Conservation (phyloP, 2,113 vertebrate species). For the Charina bottae region DNA sequence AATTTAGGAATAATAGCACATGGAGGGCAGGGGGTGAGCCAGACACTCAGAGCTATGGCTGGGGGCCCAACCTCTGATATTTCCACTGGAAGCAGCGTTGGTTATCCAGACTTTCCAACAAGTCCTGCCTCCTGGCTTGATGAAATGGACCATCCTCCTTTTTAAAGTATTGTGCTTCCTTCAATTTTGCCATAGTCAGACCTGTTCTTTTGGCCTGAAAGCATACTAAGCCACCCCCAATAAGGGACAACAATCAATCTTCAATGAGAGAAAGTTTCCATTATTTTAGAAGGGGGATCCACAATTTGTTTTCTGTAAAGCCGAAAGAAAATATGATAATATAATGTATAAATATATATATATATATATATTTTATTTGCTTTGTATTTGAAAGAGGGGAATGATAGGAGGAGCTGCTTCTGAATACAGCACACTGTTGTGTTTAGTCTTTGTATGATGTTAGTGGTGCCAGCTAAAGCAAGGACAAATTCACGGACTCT, state of each 20-base stretch:
- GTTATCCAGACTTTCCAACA: slow-evolving; percentile 98
- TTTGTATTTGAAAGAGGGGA: slow-evolving; percentile 32
- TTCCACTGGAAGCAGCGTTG: slow-evolving; percentile 97
- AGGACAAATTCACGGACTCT: slow-evolving; percentile 44
- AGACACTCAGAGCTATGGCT: slow-evolving; percentile 91
- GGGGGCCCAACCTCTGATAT: slow-evolving; percentile 96
- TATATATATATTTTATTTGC: slow-evolving; percentile 23
- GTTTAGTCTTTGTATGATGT: slow-evolving; percentile 11
- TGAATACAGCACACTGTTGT: slow-evolving; percentile 43
- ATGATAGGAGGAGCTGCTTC: slow-evolving; percentile 29
- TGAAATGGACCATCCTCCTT: slow-evolving; percentile 98
- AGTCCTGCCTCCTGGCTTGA: slow-evolving; percentile 99
- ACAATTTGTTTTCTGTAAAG: slow-evolving; percentile 28
- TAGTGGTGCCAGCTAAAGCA: slow-evolving; percentile 30
- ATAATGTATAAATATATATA: slow-evolving; percentile 8
- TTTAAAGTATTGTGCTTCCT: slow-evolving; percentile 76
- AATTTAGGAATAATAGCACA: slow-evolving; percentile 81
- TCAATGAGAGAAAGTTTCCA: slow-evolving; percentile 58
- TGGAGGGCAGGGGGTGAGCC: slow-evolving; percentile 85
- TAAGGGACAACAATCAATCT: slow-evolving; percentile 44
- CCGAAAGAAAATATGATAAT: slow-evolving; percentile 5
- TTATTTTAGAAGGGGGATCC: slow-evolving; percentile 67
- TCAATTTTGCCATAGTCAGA: slow-evolving; percentile 22
- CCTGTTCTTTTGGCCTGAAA: slow-evolving; percentile 52
- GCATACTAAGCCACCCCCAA: slow-evolving; percentile 40